Percentiles rank a stretch among this genome's conserved stretches.
Conservation (phyloP, 2,888 invertebrate species). For the Eupithecia tripunctaria region DNA sequence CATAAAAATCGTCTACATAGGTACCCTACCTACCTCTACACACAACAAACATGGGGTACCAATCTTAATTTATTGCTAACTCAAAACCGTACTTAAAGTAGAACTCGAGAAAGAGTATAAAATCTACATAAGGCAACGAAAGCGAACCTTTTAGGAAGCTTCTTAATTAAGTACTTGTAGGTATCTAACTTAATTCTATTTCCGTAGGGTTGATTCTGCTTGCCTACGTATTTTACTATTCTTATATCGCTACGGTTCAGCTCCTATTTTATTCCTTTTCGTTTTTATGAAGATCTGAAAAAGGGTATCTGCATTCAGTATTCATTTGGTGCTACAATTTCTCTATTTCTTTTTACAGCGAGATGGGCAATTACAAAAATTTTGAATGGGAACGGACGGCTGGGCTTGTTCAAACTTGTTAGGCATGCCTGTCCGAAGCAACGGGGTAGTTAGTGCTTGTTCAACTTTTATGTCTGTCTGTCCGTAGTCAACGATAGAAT, state of each 20-base stretch:
- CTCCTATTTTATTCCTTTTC: background rate
- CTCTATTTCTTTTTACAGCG: slow-evolving; percentile 48
- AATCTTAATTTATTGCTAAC: background rate
- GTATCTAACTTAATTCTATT: background rate
- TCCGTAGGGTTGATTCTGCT: slow-evolving; percentile 19
- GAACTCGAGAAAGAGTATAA: background rate
- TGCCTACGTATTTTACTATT: background rate
- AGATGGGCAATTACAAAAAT: slow-evolving; percentile 63
- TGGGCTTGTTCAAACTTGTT: slow-evolving; percentile 60
- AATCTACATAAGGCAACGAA: slow-evolving; percentile 9
- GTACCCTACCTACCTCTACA: too few relatives aligned
- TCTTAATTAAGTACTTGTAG: slow-evolving; percentile 7
- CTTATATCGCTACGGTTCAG: background rate
- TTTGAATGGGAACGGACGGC: slow-evolving; percentile 54
- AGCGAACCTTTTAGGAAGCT: background rate
- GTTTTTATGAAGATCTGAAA: background rate
- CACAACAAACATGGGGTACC: too few relatives aligned
- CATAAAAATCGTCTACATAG: too few relatives aligned
- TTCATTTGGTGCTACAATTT: slow-evolving; percentile 40
- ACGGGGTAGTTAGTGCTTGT: slow-evolving; percentile 40
- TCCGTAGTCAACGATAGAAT: slow-evolving; percentile 22
- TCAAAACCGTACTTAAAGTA: background rate
- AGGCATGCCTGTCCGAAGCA: slow-evolving; percentile 42
- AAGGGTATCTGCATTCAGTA: slow-evolving; percentile 17
- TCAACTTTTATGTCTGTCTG: slow-evolving; percentile 46